phyloP scores from a whole-genome alignment of 1,140 invertebrate genomes.

The Stegodyphus mimosarum region DNA sequence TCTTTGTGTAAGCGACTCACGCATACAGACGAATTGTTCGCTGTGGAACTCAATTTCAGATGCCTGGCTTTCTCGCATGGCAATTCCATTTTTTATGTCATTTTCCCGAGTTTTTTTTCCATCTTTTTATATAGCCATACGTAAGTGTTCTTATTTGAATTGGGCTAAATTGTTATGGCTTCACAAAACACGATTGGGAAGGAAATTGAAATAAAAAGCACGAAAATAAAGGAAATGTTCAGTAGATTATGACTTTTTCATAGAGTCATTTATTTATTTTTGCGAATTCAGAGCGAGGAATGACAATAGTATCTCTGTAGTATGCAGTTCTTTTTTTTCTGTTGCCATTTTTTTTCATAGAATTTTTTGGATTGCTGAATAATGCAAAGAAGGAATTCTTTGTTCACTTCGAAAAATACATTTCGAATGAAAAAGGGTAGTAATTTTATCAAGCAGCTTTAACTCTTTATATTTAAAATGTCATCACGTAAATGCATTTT shows the following conservation, averaged over 20 bases:
- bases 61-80: constrained; percentile 30
- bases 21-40: constrained; percentile 53
- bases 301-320: constrained; percentile 23
- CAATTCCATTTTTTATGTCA: constrained; percentile 52
- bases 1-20: constrained; percentile 56
- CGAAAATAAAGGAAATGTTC: constrained; percentile 45
- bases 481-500: no score
- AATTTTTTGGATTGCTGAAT: constrained; percentile 8
- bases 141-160: constrained; percentile 59
- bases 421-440: background rate
- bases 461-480: no score
- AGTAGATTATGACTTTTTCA: constrained; percentile 58
- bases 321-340: background rate
- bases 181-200: constrained; percentile 6
- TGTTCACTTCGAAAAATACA: constrained; percentile 11
- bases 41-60: constrained; percentile 51
- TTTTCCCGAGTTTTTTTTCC: constrained; percentile 8
- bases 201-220: constrained; percentile 39
- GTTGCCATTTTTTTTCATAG: background rate
- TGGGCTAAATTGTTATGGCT: constrained; percentile 57
- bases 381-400: constrained; percentile 45
- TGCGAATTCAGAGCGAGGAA: constrained; percentile 25
- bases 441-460: constrained; percentile 21
- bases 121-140: constrained; percentile 22
- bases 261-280: constrained; percentile 49